Conservation (phyloP, 2,888 invertebrate species). For the Agriopis aurantiaria region DNA sequence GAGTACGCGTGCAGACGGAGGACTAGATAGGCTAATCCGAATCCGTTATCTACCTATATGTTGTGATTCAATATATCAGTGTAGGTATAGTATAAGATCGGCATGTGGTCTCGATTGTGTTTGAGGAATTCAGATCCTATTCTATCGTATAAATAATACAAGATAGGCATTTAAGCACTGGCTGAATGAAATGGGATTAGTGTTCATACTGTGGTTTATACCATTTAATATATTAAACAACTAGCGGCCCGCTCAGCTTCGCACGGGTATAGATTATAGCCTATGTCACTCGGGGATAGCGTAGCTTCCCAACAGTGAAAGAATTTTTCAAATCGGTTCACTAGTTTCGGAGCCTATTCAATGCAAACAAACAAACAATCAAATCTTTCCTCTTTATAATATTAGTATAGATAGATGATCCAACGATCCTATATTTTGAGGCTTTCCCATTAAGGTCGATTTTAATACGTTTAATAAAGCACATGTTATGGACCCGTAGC, state of each 20-base stretch:
- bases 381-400: too few relatives aligned
- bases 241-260: too few relatives aligned
- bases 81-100: not conserved
- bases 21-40: too few relatives aligned
- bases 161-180: not conserved
- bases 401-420: too few relatives aligned
- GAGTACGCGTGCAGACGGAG: too few relatives aligned
- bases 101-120: not conserved
- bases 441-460: slow-evolving; percentile 20
- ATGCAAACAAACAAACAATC: too few relatives aligned
- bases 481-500: slow-evolving; percentile 30
- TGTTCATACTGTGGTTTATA: not conserved
- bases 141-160: not conserved
- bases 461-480: slow-evolving; percentile 50
- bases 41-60: not conserved
- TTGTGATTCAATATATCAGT: not conserved
- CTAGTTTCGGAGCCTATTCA: too few relatives aligned
- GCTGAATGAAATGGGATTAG: too few relatives aligned
- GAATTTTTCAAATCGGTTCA: too few relatives aligned
- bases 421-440: slow-evolving; percentile 41
- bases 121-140: not conserved
- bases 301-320: too few relatives aligned
- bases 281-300: too few relatives aligned
- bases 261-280: too few relatives aligned
- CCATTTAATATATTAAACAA: slow-evolving; percentile 46